A percentile compares a stretch with the other conserved stretches of the same genome.
Evolutionary conservation across 2,113 vertebrate species (phyloP).

Genomic region (Brachyhypopomus gauderio): DNA sequence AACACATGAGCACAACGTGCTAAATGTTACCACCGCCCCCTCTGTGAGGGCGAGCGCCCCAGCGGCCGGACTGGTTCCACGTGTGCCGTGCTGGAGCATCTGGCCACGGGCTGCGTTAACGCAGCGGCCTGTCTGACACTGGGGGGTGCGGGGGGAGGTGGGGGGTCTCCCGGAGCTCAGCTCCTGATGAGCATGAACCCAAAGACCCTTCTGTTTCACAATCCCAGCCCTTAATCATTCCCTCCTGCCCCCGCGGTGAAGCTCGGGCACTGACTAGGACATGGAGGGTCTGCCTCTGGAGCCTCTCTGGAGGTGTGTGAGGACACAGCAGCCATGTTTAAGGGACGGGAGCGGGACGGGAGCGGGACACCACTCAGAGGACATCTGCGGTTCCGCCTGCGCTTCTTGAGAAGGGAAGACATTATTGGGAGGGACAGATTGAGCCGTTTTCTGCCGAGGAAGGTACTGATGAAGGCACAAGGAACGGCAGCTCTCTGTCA

Average conservation of each 20-base stretch:
- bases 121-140: not conserved
- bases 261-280: slow-evolving; percentile 29
- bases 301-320: slow-evolving; percentile 26
- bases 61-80: slow-evolving; percentile 43
- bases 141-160: not conserved
- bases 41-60: slow-evolving; percentile 33
- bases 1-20: slow-evolving; percentile 8
- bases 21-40: slow-evolving; percentile 31
- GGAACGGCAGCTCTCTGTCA: not conserved
- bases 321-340: slow-evolving; percentile 38
- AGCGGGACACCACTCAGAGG: not conserved
- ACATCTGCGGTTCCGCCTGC: slow-evolving; percentile 13
- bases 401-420: not conserved
- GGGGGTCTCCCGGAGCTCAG: not conserved
- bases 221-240: slow-evolving; percentile 49
- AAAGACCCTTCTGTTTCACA: slow-evolving; percentile 52
- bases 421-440: slow-evolving; percentile 3
- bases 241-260: slow-evolving; percentile 49
- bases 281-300: slow-evolving; percentile 47
- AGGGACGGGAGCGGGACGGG: slow-evolving; percentile 27
- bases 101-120: not conserved
- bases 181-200: slow-evolving; percentile 42
- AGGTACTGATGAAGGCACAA: too few relatives aligned
- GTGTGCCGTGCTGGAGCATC: slow-evolving; percentile 35
- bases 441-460: not conserved